Conservation (phyloP, 2,888 invertebrate species). For the Plusia festucae region DNA sequence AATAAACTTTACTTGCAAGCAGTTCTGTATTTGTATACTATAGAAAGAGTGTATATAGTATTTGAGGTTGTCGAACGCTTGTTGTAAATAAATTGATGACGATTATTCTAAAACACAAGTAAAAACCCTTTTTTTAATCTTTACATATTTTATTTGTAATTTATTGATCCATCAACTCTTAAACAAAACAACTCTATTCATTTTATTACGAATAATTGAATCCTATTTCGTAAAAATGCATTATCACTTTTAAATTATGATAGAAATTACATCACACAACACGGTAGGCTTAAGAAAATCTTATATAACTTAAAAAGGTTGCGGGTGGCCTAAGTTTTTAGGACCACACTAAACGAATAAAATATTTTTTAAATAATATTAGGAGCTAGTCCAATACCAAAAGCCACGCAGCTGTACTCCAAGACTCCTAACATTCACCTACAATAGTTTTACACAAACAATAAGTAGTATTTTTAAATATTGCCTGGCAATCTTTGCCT, state of each 20-base stretch:
- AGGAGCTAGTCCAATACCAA: conserved; percentile 35
- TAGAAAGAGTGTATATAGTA: conserved; percentile 56
- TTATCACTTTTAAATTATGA: too few species aligned
- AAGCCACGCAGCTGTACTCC: conserved; percentile 26
- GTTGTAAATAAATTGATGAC: conserved; percentile 8
- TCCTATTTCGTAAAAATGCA: too few species aligned
- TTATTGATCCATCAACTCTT: too few species aligned
- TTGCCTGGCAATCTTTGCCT: conserved; percentile 69
- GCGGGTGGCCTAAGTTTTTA: not conserved
- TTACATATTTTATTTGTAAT: too few species aligned
- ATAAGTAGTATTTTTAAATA: conserved; percentile 74
- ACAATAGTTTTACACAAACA: conserved; percentile 68
- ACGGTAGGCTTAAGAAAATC: not conserved
- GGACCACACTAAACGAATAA: not conserved
- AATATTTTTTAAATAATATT: conserved; percentile 8
- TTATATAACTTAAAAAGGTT: not conserved
- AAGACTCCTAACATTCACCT: conserved; percentile 50
- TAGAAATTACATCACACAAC: not conserved
- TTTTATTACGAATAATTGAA: too few species aligned
- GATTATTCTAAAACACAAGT: not conserved
- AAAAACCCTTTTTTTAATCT: not conserved
- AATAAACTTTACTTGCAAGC: conserved; percentile 78
- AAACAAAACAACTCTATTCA: too few species aligned
- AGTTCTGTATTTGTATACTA: conserved; percentile 66
- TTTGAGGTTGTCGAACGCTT: conserved; percentile 63